Evolutionary conservation across 2,113 vertebrate genomes (phyloP).

Genomic region (Struthio camelus): DNA sequence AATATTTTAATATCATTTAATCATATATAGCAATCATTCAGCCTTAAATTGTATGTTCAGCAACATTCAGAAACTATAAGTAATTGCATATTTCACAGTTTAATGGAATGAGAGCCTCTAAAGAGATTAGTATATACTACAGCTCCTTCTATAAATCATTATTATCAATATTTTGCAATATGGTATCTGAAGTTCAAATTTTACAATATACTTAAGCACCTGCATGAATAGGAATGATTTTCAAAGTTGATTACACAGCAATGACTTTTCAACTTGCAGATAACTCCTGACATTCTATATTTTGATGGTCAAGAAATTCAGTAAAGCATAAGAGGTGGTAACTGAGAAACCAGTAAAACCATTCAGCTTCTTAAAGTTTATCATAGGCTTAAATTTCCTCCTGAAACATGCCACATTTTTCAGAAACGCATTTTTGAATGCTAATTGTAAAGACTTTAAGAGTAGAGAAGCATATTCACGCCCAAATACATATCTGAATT

Average conservation of each 20-base stretch:
- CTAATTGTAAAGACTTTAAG: not conserved
- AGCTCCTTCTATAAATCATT: not conserved
- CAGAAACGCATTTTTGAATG: not conserved
- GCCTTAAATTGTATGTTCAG: not conserved
- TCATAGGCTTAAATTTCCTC: not conserved
- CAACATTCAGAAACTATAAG: not conserved
- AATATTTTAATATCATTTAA: not conserved
- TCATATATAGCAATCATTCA: not conserved
- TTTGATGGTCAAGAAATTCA: not conserved
- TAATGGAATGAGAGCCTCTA: not conserved
- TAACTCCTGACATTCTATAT: not conserved
- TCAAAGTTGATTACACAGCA: not conserved
- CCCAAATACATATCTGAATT: not conserved
- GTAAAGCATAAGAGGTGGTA: not conserved
- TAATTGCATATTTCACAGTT: not conserved
- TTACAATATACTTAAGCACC: not conserved
- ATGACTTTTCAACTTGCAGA: not conserved
- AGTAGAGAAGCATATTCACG: not conserved
- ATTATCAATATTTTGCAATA: not conserved
- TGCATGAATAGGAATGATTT: not conserved
- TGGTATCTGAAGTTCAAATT: not conserved
- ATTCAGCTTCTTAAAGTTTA: not conserved
- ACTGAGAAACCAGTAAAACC: not conserved
- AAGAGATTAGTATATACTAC: not conserved
- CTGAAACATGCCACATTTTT: rapidly evolving